Evolutionary conservation across 64 coral and sea anemone genomes (phyloP).

Genomic region (Hydrozoanthus tunicans): DNA sequence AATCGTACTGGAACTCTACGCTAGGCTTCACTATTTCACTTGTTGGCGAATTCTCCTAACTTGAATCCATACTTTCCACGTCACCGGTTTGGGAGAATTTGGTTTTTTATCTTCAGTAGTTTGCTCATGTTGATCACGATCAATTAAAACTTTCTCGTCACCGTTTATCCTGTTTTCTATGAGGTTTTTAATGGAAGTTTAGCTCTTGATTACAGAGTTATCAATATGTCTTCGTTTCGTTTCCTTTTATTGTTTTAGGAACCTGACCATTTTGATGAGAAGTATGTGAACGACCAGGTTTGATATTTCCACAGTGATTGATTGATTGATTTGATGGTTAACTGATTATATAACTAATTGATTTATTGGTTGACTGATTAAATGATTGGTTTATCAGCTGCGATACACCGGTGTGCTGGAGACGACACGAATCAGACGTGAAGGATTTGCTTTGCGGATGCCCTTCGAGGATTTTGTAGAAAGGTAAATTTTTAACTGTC

Average conservation of each 20-base stretch:
- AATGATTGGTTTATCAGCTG: constrained; percentile 36
- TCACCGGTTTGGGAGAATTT: too few species aligned
- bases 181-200: not conserved
- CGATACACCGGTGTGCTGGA: constrained; percentile 84
- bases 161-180: not conserved
- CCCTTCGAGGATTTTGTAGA: constrained; percentile 78
- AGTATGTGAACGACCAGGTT: constrained; percentile 73
- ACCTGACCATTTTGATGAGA: constrained; percentile 59
- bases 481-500: constrained; percentile 39
- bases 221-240: not conserved
- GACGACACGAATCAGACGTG: constrained; percentile 78
- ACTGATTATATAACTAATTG: too few species aligned
- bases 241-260: constrained; percentile 24
- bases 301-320: too few species aligned
- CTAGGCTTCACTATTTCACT: too few species aligned
- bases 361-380: not conserved
- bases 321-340: too few species aligned
- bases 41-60: too few species aligned
- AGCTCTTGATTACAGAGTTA: not conserved
- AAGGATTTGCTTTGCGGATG: constrained; percentile 81
- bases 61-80: too few species aligned
- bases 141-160: too few species aligned
- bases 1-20: too few species aligned
- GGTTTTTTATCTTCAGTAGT: too few species aligned
- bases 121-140: too few species aligned